A percentile compares a stretch with the other conserved stretches of the same genome.
Conservation (phyloP, 2,888 invertebrate species). For the Opisthograptis luteolata region DNA sequence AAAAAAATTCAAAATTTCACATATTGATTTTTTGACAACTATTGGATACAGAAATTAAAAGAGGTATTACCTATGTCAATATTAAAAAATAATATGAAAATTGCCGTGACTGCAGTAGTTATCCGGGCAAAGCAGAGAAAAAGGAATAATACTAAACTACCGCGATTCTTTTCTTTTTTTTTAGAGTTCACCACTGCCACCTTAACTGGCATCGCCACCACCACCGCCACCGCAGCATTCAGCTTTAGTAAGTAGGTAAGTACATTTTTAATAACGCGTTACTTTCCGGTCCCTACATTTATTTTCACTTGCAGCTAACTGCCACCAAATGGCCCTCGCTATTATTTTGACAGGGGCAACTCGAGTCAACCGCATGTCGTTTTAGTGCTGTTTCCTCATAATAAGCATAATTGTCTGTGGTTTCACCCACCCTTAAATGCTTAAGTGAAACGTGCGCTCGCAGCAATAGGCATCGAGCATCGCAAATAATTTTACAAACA, state of each 20-base stretch:
- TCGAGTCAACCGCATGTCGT: conserved; percentile 58
- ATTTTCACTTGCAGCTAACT: conserved; percentile 19
- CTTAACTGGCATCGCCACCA: too few relatives aligned
- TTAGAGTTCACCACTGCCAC: too few relatives aligned
- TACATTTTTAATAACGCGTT: not conserved
- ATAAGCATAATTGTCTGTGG: conserved; percentile 67
- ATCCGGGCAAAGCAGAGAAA: too few relatives aligned
- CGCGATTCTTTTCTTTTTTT: too few relatives aligned
- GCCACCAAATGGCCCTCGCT: conserved; percentile 34
- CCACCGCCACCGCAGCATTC: too few relatives aligned
- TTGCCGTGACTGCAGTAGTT: too few relatives aligned
- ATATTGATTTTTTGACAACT: too few relatives aligned
- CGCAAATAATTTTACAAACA: conserved; percentile 58
- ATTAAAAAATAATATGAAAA: too few relatives aligned
- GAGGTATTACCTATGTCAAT: too few relatives aligned
- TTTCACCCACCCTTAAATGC: conserved; percentile 57
- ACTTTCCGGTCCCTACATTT: conserved; percentile 20
- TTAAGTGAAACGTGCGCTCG: conserved; percentile 59
- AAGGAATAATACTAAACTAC: too few relatives aligned
- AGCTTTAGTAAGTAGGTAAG: not conserved
- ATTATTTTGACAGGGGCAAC: conserved; percentile 51
- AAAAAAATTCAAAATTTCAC: too few relatives aligned
- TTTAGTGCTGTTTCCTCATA: conserved; percentile 55
- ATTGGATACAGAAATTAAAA: too few relatives aligned
- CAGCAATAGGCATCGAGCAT: conserved; percentile 44